A percentile compares a stretch with the other conserved stretches of the same genome.
Conservation (phyloP, 2,797 vertebrate species). For the Bovichtus variegatus region DNA sequence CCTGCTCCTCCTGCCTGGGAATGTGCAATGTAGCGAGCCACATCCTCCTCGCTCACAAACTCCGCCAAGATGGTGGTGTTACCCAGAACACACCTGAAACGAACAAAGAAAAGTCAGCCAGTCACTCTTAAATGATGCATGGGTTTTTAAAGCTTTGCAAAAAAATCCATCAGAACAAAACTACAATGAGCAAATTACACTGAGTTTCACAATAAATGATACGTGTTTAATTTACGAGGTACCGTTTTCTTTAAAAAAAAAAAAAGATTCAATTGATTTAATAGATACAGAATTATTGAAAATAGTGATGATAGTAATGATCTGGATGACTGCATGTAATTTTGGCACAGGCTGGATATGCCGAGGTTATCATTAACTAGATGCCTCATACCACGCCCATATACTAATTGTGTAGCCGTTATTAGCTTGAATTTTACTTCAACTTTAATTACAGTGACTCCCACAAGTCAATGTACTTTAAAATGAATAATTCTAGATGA, state of each 20-base stretch:
- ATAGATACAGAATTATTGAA: background rate
- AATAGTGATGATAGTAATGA: background rate
- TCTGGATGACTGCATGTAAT: no score
- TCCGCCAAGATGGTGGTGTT: slow-evolving; percentile 99
- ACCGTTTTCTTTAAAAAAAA: no score
- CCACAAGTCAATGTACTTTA: background rate
- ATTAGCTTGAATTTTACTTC: background rate
- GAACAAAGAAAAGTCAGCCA: slow-evolving; percentile 10
- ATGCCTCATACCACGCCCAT: background rate
- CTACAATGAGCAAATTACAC: background rate
- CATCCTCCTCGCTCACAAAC: slow-evolving; percentile 98
- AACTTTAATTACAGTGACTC: background rate
- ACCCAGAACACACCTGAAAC: slow-evolving; percentile 96
- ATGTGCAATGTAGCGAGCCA: slow-evolving; percentile 97
- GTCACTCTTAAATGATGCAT: background rate
- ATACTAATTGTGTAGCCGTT: background rate
- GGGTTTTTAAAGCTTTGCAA: background rate
- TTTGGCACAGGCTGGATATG: background rate
- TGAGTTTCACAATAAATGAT: background rate
- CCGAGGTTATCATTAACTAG: background rate
- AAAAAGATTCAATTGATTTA: background rate
- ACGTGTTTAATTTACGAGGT: background rate
- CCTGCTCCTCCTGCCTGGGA: slow-evolving; percentile 89
- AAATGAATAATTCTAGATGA: background rate
- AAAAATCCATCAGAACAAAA: background rate